Percentiles rank a stretch among this genome's conserved stretches.
These are phyloP conservation scores for Hanleya hanleyi DNA, from an alignment of 2,888 invertebrate species.

Conservation along the genomic window DNA sequence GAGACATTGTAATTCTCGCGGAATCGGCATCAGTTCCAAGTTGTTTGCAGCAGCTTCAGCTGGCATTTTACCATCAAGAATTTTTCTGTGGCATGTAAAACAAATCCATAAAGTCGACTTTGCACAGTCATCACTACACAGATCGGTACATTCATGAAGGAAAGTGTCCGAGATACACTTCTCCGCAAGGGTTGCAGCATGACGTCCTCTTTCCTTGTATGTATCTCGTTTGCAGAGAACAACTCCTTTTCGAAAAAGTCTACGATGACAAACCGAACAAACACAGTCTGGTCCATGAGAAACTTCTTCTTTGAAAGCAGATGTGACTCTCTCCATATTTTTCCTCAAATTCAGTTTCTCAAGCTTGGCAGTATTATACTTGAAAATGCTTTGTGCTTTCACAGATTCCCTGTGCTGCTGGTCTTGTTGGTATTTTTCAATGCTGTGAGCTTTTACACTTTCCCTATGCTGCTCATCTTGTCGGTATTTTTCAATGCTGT, in stretches of 20 bases:
- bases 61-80: constrained; percentile 14
- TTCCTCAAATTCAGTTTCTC: not conserved
- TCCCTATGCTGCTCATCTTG: not conserved
- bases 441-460: not conserved
- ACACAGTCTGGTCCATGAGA: constrained; percentile 1
- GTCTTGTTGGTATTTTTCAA: not conserved
- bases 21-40: constrained; percentile 16
- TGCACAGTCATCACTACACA: not conserved
- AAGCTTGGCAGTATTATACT: not conserved
- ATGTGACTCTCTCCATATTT: not conserved
- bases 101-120: constrained; percentile 13
- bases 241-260: constrained; percentile 13
- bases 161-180: constrained; percentile 9
- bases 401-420: not conserved
- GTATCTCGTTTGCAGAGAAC: not conserved
- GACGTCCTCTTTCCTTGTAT: not conserved
- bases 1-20: constrained; percentile 25
- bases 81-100: constrained; percentile 23
- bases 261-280: constrained; percentile 14
- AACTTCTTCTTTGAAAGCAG: not conserved
- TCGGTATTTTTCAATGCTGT: not conserved
- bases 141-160: constrained; percentile 9
- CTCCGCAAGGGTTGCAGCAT: not conserved
- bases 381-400: not conserved
- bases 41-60: constrained; percentile 14